Conservation (phyloP, 2,797 vertebrate genomes). For the Fratercula arctica region DNA sequence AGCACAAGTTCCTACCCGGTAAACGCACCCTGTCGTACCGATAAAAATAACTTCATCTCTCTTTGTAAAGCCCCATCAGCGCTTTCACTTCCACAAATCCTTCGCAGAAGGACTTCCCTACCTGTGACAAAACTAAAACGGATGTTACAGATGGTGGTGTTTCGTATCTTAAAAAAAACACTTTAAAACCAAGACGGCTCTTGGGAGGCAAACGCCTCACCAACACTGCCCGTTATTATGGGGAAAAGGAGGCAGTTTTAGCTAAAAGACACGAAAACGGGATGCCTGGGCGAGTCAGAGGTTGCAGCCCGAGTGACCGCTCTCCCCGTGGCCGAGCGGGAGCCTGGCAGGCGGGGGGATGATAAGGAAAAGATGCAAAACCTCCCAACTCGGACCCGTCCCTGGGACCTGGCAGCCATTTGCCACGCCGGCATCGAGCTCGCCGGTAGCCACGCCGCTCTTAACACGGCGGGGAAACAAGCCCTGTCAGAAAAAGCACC, state of each 20-base stretch:
- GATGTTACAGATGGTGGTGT: no score
- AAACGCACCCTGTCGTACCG: not conserved
- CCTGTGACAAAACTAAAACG: not conserved
- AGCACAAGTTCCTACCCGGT: not conserved
- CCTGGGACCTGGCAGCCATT: not conserved
- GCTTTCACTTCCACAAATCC: not conserved
- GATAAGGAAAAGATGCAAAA: not conserved
- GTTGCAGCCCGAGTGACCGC: not conserved
- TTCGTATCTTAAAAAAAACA: not conserved
- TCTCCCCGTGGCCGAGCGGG: not conserved
- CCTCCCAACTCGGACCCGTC: accelerated
- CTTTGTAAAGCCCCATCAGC: not conserved
- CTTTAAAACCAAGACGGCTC: not conserved
- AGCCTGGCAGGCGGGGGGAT: not conserved
- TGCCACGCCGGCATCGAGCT: not conserved
- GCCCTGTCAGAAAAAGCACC: not conserved
- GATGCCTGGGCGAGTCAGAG: not conserved
- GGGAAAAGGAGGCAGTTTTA: accelerated
- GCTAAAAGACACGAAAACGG: not conserved
- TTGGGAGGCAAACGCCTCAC: not conserved
- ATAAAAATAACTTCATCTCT: not conserved
- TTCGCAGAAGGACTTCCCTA: not conserved
- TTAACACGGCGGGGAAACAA: not conserved
- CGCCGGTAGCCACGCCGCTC: not conserved
- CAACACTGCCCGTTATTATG: accelerated